A percentile compares a stretch with the other conserved stretches of the same genome.
These are phyloP conservation scores for Sesia apiformis DNA, from an alignment of 2,888 invertebrate genomes.

Conservation along the genomic window DNA sequence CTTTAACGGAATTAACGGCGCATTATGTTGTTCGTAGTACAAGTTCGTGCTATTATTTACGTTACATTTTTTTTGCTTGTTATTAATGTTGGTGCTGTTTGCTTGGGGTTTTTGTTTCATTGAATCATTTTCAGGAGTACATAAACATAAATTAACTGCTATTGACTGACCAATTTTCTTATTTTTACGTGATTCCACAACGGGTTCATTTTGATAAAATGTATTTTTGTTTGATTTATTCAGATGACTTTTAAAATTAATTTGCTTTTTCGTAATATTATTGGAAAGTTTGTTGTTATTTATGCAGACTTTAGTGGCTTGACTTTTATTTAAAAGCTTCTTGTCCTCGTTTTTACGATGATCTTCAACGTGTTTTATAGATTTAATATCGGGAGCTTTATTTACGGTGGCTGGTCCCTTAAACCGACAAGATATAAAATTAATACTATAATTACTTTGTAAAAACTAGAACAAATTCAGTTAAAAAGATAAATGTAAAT, in stretches of 20 bases:
- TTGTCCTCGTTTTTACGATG: not conserved
- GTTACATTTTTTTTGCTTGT: not conserved
- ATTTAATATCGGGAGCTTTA: not conserved
- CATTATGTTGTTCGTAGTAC: too few species aligned
- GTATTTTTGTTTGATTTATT: not conserved
- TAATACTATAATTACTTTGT: not conserved
- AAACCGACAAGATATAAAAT: not conserved
- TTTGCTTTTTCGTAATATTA: not conserved
- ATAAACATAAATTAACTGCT: slow-evolving; percentile 53
- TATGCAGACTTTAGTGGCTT: not conserved
- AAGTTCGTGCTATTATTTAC: too few species aligned
- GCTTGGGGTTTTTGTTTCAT: not conserved
- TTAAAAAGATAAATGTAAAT: not conserved
- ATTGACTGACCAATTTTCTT: slow-evolving; percentile 24
- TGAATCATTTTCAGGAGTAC: slow-evolving; percentile 24
- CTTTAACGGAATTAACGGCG: slow-evolving; percentile 4
- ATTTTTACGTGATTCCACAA: not conserved
- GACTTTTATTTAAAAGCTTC: not conserved
- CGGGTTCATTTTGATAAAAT: not conserved
- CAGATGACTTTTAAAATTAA: not conserved
- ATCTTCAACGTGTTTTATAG: not conserved
- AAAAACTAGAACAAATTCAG: not conserved
- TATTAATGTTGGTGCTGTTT: slow-evolving; percentile 6
- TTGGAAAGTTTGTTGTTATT: not conserved
- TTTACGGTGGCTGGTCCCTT: not conserved